A percentile compares a stretch with the other conserved stretches of the same genome.
phyloP scores from a whole-genome alignment of 2,113 vertebrate species.

The Octodon degus region DNA sequence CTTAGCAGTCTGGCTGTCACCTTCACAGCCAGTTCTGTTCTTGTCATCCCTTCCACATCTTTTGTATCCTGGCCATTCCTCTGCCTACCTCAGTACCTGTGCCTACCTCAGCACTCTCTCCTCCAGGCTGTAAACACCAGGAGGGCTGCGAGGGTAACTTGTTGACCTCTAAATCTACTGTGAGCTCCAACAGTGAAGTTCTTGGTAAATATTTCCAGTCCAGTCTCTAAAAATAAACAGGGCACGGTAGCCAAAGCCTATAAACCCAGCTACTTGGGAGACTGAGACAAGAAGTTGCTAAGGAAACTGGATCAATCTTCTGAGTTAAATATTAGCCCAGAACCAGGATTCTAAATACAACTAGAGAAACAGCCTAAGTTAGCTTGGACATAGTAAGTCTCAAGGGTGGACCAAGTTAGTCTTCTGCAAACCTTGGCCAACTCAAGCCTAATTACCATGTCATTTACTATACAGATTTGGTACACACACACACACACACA shows the following conservation, averaged over 20 bases:
- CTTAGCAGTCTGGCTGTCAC: neutral
- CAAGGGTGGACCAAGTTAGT: neutral
- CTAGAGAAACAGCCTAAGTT: neutral
- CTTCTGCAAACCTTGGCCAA: neutral
- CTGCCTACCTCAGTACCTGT: neutral
- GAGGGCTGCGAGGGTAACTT: neutral
- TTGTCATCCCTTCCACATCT: neutral
- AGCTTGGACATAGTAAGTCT: neutral
- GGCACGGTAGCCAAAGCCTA: neutral
- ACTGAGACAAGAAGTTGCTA: neutral
- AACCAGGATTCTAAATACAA: neutral
- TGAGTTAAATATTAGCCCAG: neutral
- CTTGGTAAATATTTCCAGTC: constrained; percentile 18
- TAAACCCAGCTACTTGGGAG: neutral
- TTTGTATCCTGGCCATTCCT: neutral
- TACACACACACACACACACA: neutral
- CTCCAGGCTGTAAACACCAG: neutral
- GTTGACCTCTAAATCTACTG: neutral
- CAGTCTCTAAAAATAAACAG: neutral
- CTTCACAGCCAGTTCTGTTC: neutral
- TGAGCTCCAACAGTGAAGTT: neutral
- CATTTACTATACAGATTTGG: neutral
- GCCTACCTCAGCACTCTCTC: neutral
- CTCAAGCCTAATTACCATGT: neutral
- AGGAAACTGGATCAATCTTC: neutral